Conservation (phyloP, 1,140 invertebrate genomes). For the Choristoneura fumiferana region DNA sequence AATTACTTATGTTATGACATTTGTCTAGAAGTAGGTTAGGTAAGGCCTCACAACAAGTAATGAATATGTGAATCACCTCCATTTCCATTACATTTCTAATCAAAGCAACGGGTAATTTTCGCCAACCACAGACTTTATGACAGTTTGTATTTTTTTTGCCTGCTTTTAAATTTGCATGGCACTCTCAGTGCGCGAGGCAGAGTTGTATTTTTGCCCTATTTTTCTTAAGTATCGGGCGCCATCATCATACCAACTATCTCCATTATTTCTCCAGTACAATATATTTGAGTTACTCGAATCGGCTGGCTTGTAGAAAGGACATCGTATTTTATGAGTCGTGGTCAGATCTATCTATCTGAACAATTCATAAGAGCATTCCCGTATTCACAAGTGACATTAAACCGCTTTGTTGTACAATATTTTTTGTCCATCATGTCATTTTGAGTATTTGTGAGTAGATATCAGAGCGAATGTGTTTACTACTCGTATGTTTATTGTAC, state of each 20-base stretch:
- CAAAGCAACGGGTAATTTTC: no score
- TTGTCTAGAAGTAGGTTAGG: no score
- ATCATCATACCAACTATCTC: conserved; percentile 53
- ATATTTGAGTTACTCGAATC: conserved; percentile 52
- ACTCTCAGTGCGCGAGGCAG: no score
- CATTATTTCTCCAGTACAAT: conserved; percentile 34
- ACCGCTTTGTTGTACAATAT: conserved; percentile 59
- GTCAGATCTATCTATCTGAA: conserved; percentile 66
- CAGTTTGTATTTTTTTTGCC: no score
- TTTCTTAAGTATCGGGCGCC: conserved; percentile 29
- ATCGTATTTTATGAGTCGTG: conserved; percentile 73
- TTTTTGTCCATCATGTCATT: conserved; percentile 54
- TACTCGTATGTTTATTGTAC: conserved; percentile 58
- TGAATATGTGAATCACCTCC: no score
- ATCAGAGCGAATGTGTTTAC: conserved; percentile 47
- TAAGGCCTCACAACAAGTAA: no score
- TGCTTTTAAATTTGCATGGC: no score
- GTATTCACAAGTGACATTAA: conserved; percentile 59
- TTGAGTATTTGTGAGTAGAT: conserved; percentile 60
- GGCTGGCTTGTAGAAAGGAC: conserved; percentile 41
- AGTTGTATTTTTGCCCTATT: no score
- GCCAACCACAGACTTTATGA: no score
- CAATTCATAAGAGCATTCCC: conserved; percentile 64
- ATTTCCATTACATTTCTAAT: no score
- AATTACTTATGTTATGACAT: no score